Percentiles rank a stretch among this genome's conserved stretches.
Evolutionary conservation across 2,888 invertebrate species (phyloP).

Genomic region (Hydrotaea diabolus): DNA sequence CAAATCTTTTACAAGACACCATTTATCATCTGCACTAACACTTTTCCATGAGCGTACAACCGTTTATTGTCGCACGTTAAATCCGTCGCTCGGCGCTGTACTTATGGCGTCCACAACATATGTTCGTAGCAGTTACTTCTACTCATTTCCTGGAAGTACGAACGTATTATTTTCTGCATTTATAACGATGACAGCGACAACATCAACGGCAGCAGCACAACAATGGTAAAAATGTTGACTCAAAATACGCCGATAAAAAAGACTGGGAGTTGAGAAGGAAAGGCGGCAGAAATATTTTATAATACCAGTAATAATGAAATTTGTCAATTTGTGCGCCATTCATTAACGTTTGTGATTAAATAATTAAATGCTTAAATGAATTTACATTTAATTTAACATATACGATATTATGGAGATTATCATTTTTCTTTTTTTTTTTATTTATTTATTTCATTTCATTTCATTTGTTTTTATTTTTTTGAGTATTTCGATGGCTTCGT

Average conservation of each 20-base stretch:
- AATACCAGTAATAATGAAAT: conserved; percentile 30
- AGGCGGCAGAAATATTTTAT: conserved; percentile 18
- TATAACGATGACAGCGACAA: conserved; percentile 20
- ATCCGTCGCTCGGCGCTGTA: background rate
- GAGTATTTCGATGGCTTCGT: background rate
- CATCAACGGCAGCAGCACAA: background rate
- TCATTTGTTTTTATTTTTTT: too few relatives aligned
- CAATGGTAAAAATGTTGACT: too few relatives aligned
- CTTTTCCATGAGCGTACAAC: background rate
- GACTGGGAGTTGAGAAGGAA: background rate
- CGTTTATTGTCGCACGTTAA: conserved; percentile 7
- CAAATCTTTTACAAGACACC: too few relatives aligned
- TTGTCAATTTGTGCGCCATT: conserved; percentile 31
- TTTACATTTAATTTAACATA: conserved; percentile 33
- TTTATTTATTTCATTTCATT: too few relatives aligned
- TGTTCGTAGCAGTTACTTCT: conserved; percentile 17
- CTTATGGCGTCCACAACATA: conserved; percentile 6
- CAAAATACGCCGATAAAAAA: too few relatives aligned
- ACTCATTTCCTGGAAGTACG: background rate
- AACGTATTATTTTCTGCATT: conserved; percentile 7
- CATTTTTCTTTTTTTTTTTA: conserved; percentile 23
- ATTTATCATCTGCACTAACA: too few relatives aligned
- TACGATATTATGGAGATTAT: background rate
- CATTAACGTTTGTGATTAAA: conserved; percentile 39
- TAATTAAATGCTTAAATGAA: conserved; percentile 33